These are phyloP conservation scores for Pandemis heparana DNA, from an alignment of 2,888 invertebrate species.

Conservation along the genomic window DNA sequence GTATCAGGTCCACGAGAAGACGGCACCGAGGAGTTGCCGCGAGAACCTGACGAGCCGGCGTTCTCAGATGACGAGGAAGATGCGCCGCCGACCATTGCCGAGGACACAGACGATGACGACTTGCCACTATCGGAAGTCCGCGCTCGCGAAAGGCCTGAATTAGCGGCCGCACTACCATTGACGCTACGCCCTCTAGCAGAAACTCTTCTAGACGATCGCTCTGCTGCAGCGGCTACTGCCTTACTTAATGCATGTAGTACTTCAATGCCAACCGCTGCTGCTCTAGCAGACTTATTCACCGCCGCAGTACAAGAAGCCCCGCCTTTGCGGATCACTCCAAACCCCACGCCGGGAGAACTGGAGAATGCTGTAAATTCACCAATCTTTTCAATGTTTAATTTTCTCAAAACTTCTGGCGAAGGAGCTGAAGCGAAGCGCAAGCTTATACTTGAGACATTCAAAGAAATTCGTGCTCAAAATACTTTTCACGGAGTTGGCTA, in stretches of 20 bases:
- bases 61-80: constrained; percentile 96
- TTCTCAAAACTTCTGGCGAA: constrained; percentile 88
- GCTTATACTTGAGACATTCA: constrained; percentile 91
- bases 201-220: constrained; percentile 77
- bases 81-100: constrained; percentile 75
- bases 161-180: constrained; percentile 78
- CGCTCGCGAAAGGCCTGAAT: constrained; percentile 87
- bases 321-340: constrained; percentile 79
- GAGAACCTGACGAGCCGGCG: constrained; percentile 88
- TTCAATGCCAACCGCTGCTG: constrained; percentile 74
- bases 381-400: constrained; percentile 94
- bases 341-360: constrained; percentile 82
- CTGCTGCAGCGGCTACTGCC: constrained; percentile 70
- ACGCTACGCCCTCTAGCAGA: constrained; percentile 77
- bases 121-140: constrained; percentile 92
- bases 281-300: constrained; percentile 77
- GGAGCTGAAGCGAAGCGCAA: constrained; percentile 91
- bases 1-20: constrained; percentile 81
- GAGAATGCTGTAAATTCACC: constrained; percentile 91
- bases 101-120: constrained; percentile 91
- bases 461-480: constrained; percentile 90
- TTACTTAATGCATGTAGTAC: constrained; percentile 70
- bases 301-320: constrained; percentile 82
- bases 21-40: constrained; percentile 71
- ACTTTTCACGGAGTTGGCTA: constrained; percentile 92